Evolutionary conservation across 2,113 vertebrate species (phyloP).

Genomic region (Pantherophis guttatus): DNA sequence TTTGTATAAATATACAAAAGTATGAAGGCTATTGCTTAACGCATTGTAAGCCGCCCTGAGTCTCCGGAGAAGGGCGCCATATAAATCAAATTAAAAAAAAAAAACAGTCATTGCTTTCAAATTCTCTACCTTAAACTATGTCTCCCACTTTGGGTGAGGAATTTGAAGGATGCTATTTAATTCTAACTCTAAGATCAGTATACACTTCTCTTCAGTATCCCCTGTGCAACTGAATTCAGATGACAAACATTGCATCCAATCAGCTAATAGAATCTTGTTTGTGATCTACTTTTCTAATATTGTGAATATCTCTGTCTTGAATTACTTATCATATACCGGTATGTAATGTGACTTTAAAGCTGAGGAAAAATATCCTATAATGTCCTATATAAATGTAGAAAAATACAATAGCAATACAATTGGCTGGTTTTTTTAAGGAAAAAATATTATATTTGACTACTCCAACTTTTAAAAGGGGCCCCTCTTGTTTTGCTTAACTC

Average conservation of each 20-base stretch:
- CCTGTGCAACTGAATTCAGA: background rate
- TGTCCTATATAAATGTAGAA: background rate
- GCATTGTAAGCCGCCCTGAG: too few relatives aligned
- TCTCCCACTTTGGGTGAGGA: background rate
- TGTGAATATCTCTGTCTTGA: background rate
- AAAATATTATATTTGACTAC: background rate
- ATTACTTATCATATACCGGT: background rate
- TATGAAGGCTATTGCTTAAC: too few relatives aligned
- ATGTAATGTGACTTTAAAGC: background rate
- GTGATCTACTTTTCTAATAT: background rate
- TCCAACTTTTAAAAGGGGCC: background rate
- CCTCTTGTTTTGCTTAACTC: slow-evolving; percentile 1
- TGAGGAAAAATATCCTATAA: background rate
- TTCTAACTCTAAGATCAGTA: background rate
- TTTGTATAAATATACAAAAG: too few relatives aligned
- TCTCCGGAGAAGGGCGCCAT: too few relatives aligned
- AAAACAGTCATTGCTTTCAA: background rate
- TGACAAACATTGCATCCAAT: background rate
- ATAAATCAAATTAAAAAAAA: too few relatives aligned
- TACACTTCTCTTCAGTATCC: background rate
- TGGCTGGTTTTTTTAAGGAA: background rate
- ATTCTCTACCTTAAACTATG: background rate
- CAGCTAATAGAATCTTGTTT: background rate
- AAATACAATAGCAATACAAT: background rate
- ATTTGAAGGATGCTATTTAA: background rate